Evolutionary conservation across 2,113 vertebrate genomes (phyloP), one percentile per base, ranked within the genome.

Genomic region (Aegithalos caudatus): DNA sequence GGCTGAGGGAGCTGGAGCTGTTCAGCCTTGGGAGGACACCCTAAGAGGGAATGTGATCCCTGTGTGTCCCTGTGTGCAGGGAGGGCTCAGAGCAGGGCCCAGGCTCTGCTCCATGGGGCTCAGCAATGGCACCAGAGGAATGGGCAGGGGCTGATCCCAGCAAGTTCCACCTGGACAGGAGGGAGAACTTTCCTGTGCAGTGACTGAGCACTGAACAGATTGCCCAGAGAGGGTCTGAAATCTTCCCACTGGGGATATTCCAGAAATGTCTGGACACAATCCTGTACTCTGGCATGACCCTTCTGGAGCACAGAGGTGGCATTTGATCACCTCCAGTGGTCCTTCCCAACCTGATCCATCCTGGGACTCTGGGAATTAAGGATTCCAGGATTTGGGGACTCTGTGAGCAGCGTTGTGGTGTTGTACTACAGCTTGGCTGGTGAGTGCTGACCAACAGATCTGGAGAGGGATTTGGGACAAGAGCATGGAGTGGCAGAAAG

Each of bases 381-480:
- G 20, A 38, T 38, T 60, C 1, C 1, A 25, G 12, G 24, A 38
- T 38, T 60, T 1, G 1, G 31, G 13, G 14, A 53, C 24, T 70
- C 15, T 16, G 6, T 35, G 35, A 23, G 2, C 27, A 13, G 22
- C 0, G 1, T 27, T 29, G 18, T 24, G 38, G 2, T 28, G 35
- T 2, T 14, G 22, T 40, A 14, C 25, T 8, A 20, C 10, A 44
- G 51, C n/a, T 31, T 1, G 0, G n/a, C 13, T 0, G 0, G 5
- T 29, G 69, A 54, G 10, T 2, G 47, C 35, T 70, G 56, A 47
- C 62, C 25, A 6, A 5, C 27, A 27, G 7, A 62, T 56, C 7
- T 35, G n/a, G 35, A 31, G 25, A 79, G 6, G 11, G 31, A 50
- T 25, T 22, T 21, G 1, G 25, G 16, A 48, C 25, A 42, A 64